Evolutionary conservation across 1,140 invertebrate species (phyloP).

Genomic region (Oryzaephilus surinamensis): DNA sequence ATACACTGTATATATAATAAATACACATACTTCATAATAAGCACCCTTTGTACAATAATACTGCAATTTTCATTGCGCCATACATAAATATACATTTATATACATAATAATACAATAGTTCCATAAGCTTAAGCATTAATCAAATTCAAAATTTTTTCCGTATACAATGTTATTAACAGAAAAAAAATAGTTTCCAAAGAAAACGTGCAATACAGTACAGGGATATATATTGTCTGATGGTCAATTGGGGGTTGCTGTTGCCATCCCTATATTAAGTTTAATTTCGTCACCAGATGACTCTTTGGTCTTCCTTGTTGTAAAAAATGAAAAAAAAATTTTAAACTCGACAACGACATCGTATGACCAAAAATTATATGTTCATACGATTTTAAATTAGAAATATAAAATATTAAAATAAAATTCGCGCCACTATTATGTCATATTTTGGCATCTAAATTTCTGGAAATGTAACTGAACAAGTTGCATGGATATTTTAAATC

Average conservation of each 20-base stretch:
- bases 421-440: no score
- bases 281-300: conserved; percentile 31
- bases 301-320: conserved; percentile 31
- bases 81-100: background rate
- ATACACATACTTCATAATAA: no score
- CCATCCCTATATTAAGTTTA: conserved; percentile 30
- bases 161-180: background rate
- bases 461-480: conserved; percentile 31
- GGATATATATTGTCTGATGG: no score
- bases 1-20: no score
- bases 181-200: conserved; percentile 2
- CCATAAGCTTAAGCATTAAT: background rate
- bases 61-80: background rate
- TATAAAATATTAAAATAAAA: no score
- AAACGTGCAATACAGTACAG: conserved; percentile 7
- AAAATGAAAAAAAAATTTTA: no score
- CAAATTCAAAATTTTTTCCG: conserved; percentile 9
- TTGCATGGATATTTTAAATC: conserved; percentile 33
- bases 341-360: conserved; percentile 29
- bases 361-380: no score
- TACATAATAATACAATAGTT: conserved; percentile 1
- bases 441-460: conserved; percentile 37
- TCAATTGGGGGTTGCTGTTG: conserved; percentile 6
- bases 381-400: no score
- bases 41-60: background rate